A percentile compares a stretch with the other conserved stretches of the same genome.
Conservation (phyloP, 2,797 vertebrate genomes). For the Sebastiscus tertius region DNA sequence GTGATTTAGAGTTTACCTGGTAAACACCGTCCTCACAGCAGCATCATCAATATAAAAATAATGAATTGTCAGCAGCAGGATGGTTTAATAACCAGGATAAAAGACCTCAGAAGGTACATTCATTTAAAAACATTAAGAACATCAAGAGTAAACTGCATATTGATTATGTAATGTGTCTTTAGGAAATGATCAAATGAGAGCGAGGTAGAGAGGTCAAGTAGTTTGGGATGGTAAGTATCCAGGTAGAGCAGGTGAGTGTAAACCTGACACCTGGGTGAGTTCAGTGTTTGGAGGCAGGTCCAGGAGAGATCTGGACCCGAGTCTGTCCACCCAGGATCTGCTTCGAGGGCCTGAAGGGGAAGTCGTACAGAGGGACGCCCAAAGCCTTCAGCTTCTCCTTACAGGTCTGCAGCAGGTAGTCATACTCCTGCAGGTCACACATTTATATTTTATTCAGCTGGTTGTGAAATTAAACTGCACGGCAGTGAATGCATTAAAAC, state of each 20-base stretch:
- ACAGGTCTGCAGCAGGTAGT: slow-evolving; percentile 19
- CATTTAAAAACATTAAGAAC: not conserved
- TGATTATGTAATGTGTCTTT: not conserved
- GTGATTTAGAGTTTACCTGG: not conserved
- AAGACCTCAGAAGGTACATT: not conserved
- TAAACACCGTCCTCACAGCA: not conserved
- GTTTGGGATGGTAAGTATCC: not conserved
- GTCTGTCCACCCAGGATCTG: slow-evolving; percentile 12
- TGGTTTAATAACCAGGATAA: not conserved
- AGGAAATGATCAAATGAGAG: not conserved
- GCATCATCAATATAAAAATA: not conserved
- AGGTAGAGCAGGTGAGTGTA: not conserved
- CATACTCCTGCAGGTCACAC: slow-evolving; percentile 37
- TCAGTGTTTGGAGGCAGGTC: not conserved
- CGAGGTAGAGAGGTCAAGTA: not conserved
- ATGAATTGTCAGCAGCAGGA: not conserved
- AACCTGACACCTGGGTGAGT: not conserved
- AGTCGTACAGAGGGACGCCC: not conserved
- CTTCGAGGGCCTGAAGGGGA: slow-evolving; percentile 11
- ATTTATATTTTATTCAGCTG: not conserved
- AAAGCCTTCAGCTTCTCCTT: slow-evolving; percentile 2
- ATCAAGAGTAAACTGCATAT: not conserved
- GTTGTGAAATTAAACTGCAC: not conserved
- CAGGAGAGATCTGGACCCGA: not conserved
- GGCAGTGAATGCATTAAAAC: not conserved